Evolutionary conservation across 2,888 invertebrate species (phyloP).

Genomic region (Ectropis crepuscularia): DNA sequence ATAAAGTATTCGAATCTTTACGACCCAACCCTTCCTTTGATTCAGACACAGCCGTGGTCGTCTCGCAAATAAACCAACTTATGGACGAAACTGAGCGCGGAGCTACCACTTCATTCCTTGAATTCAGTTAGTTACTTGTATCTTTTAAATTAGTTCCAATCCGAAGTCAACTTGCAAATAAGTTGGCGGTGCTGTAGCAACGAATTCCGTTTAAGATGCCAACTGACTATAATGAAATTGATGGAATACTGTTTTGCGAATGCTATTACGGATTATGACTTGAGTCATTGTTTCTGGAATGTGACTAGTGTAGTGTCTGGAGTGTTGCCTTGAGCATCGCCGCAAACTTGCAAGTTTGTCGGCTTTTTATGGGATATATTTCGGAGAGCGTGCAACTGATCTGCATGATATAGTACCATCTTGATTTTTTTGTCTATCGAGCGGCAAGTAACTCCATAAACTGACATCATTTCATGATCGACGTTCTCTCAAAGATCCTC

Average conservation of each 20-base stretch:
- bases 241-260: conserved; percentile 27
- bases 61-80: conserved; percentile 7
- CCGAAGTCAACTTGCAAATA: background rate
- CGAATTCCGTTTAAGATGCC: conserved; percentile 14
- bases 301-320: no score
- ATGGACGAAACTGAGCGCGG: background rate
- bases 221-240: conserved; percentile 23
- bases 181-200: conserved; percentile 2
- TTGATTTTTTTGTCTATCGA: no score
- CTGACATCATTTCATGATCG: no score
- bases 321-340: background rate
- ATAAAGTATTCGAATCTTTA: conserved; percentile 28
- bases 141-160: background rate
- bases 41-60: conserved; percentile 14
- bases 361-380: no score
- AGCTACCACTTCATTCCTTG: background rate
- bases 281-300: conserved; percentile 11
- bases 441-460: no score
- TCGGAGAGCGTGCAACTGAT: no score
- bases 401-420: no score
- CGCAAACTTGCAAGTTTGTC: no score
- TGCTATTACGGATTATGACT: conserved; percentile 11
- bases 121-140: no score
- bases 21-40: conserved; percentile 25
- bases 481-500: no score